Conservation (phyloP, 2,113 vertebrate genomes). For the Pollachius pollachius region DNA sequence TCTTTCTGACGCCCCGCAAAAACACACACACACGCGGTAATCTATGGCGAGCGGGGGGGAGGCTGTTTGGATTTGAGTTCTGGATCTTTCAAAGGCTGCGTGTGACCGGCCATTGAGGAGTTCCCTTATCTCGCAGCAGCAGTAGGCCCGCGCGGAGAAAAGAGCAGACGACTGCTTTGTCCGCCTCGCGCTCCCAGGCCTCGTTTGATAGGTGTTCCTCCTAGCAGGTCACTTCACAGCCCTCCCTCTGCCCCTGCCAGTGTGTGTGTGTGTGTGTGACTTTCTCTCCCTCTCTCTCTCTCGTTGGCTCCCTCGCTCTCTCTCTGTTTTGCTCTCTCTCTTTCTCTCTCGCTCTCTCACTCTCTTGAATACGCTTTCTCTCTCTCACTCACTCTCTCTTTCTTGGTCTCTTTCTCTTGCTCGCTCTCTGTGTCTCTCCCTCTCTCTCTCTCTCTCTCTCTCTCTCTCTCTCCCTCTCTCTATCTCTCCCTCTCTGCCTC, state of each 20-base stretch:
- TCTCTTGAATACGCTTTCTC: too few species aligned
- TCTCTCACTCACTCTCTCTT: too few species aligned
- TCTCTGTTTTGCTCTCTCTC: too few species aligned
- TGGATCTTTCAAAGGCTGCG: conserved; percentile 64
- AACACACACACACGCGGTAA: conserved; percentile 72
- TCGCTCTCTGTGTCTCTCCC: too few species aligned
- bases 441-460: too few species aligned
- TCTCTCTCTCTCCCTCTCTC: too few species aligned
- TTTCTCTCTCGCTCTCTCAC: too few species aligned
- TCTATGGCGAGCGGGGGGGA: conserved; percentile 38
- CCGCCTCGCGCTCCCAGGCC: conserved; percentile 65
- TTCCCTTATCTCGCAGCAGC: conserved; percentile 79
- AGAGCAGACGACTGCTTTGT: conserved; percentile 73
- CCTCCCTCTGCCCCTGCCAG: conserved; percentile 31
- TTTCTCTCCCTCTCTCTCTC: too few species aligned
- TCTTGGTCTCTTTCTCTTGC: too few species aligned
- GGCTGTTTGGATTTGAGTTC: conserved; percentile 67
- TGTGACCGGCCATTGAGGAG: conserved; percentile 68
- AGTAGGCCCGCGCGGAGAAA: conserved; percentile 73
- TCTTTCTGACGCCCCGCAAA: conserved; percentile 67
- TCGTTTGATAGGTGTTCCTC: conserved; percentile 76
- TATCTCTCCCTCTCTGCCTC: conserved; percentile 1
- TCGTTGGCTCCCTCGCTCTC: too few species aligned
- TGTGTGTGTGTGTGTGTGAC: too few species aligned
- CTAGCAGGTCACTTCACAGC: conserved; percentile 75